Evolutionary conservation across 2,888 invertebrate genomes (phyloP).

Genomic region (Cremastobaeus sp.): DNA sequence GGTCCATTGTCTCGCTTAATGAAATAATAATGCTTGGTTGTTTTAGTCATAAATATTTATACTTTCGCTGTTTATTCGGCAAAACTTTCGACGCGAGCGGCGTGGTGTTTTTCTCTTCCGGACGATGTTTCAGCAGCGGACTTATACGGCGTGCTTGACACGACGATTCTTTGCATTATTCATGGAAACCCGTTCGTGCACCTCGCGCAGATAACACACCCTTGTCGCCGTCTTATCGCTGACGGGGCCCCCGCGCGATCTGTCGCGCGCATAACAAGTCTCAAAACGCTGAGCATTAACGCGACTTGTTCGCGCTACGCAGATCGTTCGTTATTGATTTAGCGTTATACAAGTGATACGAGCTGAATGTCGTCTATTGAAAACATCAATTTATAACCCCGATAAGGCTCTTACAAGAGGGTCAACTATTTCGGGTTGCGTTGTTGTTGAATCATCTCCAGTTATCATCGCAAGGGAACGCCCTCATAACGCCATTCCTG

Average conservation of each 20-base stretch:
- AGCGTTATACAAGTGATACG: too few species aligned
- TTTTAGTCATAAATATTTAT: slow-evolving; percentile 48
- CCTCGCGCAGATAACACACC: slow-evolving; percentile 67
- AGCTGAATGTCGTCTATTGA: too few species aligned
- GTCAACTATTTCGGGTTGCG: too few species aligned
- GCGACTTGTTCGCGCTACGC: slow-evolving; percentile 7
- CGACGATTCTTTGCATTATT: slow-evolving; percentile 67
- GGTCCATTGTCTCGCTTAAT: slow-evolving; percentile 34
- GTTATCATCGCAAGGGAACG: too few species aligned
- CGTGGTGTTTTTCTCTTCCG: slow-evolving; percentile 54
- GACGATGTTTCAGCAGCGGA: slow-evolving; percentile 47
- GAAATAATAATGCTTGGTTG: slow-evolving; percentile 37
- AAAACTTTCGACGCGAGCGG: slow-evolving; percentile 38
- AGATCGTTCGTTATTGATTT: too few species aligned
- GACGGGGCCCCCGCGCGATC: too few species aligned
- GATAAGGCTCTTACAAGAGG: too few species aligned
- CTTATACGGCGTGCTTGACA: slow-evolving; percentile 40
- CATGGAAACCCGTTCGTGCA: slow-evolving; percentile 65
- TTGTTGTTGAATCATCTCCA: too few species aligned
- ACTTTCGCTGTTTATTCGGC: slow-evolving; percentile 30
- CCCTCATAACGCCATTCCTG: too few species aligned
- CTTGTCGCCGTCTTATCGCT: slow-evolving; percentile 68
- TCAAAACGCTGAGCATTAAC: slow-evolving; percentile 16
- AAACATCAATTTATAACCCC: too few species aligned
- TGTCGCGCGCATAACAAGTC: slow-evolving; percentile 42